Base-by-base conservation (phyloP, 2,797 vertebrate genomes). In the Rhyacichthys aspro region DNA sequence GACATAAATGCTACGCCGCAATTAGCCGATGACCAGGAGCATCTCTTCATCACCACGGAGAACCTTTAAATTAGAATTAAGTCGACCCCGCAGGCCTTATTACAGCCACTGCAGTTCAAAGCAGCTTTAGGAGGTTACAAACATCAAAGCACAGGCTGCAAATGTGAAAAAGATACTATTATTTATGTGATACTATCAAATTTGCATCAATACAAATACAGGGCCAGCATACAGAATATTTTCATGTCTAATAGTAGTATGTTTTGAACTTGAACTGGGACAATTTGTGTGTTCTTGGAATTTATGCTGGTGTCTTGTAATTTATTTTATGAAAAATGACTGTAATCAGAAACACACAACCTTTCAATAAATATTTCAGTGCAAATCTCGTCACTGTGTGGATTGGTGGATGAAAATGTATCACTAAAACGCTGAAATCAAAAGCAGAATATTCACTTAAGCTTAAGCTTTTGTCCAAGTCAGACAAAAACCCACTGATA, bases 1-100 rank as follows among this genome's bases (percentile, higher is more conserved):
- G 78, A 67, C 59, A 32, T 69, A 81, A 75, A 82, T 77, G 76
- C 74, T 37, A 19, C 50, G 60, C 74, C 65, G 67, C 65, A 56
- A 56, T 70, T 48, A 65, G 65, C 68, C 45, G 38, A 61, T 78
- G 67, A 72, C 76, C 75, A 76, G 33, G 43, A 77, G 47, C 60
- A 59, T 71, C 67, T 63, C 39, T 78, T 59, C 62, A 64, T 60
- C 54, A 64, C 64, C 59, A 58, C 44, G 49, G 70, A 67, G 42
- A 59, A 66, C 23, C 43, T 53, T 53, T 53, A 53, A 53, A 53
- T 53, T 39, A 39, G 52, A 59, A 41, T 72, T 56, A 59, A 70
- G 49, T 73, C 37, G 53, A 32, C 59, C 66, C 7, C 18, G 10
- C 14, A 14, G 32, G 58, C 50, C 43, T 43, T 48, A n/a, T n/a